Percentiles rank a stretch among this genome's conserved stretches.
phyloP scores from a whole-genome alignment of 2,113 vertebrate species.

The Symphodus melops region DNA sequence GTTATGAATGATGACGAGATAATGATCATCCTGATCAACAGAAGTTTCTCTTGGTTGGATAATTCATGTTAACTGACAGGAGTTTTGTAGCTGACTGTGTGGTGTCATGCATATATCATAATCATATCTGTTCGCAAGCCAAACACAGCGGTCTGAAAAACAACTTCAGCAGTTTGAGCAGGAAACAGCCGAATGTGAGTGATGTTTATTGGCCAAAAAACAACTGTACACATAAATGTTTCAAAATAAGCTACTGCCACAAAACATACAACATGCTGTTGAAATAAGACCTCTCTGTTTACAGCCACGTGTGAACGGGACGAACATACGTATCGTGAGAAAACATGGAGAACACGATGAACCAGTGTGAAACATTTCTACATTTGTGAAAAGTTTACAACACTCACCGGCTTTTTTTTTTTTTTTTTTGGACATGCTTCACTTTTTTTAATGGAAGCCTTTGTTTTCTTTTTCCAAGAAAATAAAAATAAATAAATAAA shows the following conservation, averaged over 20 bases:
- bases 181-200: constrained; percentile 70
- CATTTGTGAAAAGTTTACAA: constrained; percentile 48
- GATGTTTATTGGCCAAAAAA: constrained; percentile 76
- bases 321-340: constrained; percentile 75
- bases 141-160: constrained; percentile 61
- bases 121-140: constrained; percentile 18
- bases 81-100: constrained; percentile 26
- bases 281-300: constrained; percentile 70
- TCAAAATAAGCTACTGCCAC: constrained; percentile 67
- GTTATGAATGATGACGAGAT: constrained; percentile 45
- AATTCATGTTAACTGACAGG: constrained; percentile 45
- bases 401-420: constrained; percentile 60
- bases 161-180: constrained; percentile 47
- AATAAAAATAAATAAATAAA: constrained; percentile 49
- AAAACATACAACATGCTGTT: constrained; percentile 60
- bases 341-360: constrained; percentile 70
- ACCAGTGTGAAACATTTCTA: constrained; percentile 44
- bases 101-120: constrained; percentile 30
- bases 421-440: constrained; percentile 61
- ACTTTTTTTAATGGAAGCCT: constrained; percentile 61
- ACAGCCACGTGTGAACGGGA: constrained; percentile 61
- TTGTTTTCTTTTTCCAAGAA: constrained; percentile 51
- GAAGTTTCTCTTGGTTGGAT: constrained; percentile 14
- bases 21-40: constrained; percentile 44
- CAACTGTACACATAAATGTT: constrained; percentile 55